Conservation (phyloP, 2,113 vertebrate species). For the Ellobius talpinus region DNA sequence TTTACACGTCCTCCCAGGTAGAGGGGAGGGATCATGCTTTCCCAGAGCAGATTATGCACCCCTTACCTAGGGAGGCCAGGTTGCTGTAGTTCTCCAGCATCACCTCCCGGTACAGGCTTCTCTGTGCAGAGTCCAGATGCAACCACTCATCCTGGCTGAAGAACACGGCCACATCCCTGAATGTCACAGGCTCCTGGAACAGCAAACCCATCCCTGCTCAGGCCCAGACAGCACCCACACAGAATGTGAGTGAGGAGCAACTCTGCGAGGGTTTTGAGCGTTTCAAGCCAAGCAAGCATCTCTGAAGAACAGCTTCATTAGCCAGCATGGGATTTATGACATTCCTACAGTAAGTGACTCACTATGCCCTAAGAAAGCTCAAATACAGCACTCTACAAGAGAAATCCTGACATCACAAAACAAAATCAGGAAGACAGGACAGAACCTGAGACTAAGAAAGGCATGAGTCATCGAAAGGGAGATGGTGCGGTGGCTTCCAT, state of each 20-base stretch:
- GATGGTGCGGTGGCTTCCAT: background rate
- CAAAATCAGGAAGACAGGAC: background rate
- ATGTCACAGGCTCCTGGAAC: slow-evolving; percentile 75
- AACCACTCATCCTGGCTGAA: slow-evolving; percentile 82
- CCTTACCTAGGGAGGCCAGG: slow-evolving; percentile 76
- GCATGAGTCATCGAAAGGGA: background rate
- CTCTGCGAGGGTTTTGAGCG: background rate
- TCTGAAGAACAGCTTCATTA: background rate
- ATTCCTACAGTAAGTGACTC: background rate
- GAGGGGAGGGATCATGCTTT: background rate
- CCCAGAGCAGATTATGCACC: background rate
- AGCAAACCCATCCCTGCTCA: slow-evolving; percentile 22
- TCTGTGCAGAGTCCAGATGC: slow-evolving; percentile 67
- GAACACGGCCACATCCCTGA: slow-evolving; percentile 79
- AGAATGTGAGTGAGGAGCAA: background rate
- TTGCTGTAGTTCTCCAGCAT: slow-evolving; percentile 80
- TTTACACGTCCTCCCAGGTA: background rate
- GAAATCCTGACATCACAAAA: background rate
- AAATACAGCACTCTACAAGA: background rate
- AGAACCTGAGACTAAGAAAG: background rate
- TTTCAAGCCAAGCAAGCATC: background rate
- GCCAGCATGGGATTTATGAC: background rate
- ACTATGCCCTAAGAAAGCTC: background rate
- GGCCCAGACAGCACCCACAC: background rate
- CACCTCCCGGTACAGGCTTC: slow-evolving; percentile 77